Evolutionary conservation across 2,888 invertebrate species (phyloP).

Genomic region (Nomada hirtipes): DNA sequence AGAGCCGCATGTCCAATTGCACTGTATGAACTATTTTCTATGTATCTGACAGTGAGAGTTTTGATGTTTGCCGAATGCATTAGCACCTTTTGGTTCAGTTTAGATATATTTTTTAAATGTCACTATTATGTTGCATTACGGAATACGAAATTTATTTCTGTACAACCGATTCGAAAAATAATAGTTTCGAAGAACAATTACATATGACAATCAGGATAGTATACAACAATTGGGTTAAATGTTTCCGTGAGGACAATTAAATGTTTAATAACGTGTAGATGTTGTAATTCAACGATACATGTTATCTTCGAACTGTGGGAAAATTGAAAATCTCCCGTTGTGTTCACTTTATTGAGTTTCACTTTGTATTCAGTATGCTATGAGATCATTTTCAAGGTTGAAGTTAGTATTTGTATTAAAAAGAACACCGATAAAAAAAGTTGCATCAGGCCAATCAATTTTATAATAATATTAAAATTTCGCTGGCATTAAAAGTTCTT

Average conservation of each 20-base stretch:
- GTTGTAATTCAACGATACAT: conserved; percentile 31
- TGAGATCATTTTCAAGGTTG: no score
- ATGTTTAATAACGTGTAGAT: conserved; percentile 19
- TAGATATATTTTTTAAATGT: conserved; percentile 59
- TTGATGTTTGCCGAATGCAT: conserved; percentile 84
- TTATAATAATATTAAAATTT: no score
- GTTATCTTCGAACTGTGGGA: conserved; percentile 26
- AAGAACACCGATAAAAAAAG: no score
- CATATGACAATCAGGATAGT: not conserved
- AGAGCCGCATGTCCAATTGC: conserved; percentile 82
- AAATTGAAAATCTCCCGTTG: not conserved
- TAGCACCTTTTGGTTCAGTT: conserved; percentile 78
- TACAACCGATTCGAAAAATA: not conserved
- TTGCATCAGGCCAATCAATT: no score
- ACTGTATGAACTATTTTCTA: conserved; percentile 79
- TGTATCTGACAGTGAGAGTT: conserved; percentile 84
- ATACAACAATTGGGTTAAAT: conserved; percentile 1
- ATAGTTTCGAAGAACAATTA: not conserved
- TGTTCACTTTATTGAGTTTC: conserved; percentile 51
- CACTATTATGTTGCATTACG: conserved; percentile 41
- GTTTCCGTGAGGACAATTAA: conserved; percentile 11
- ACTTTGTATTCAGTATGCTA: conserved; percentile 32
- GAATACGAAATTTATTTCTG: conserved; percentile 18
- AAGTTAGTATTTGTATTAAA: no score
- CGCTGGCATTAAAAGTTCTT: no score